Evolutionary conservation across 1,140 invertebrate genomes (phyloP), one percentile per base, ranked within the genome.

Genomic region (Papilio polytes): DNA sequence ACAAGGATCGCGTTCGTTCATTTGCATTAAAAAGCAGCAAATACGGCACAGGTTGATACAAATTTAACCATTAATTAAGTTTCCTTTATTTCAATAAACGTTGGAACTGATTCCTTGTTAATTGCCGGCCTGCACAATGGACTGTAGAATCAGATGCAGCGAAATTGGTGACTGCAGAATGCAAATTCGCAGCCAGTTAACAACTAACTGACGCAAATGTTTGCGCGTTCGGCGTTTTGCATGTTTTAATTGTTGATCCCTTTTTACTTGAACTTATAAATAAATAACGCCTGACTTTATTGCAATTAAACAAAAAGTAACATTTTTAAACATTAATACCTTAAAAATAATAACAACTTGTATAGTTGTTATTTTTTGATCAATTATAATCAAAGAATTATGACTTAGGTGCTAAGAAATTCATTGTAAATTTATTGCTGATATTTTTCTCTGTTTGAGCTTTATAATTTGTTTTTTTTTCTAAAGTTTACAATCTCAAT

Each of bases 21-120:
- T 82, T 82, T 83, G 80, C 70, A 84, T 85, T 83, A 81, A 83
- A 88, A 87, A 87, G 36, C 78, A 80, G 81, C 84, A 81, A 87
- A 82, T 82, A 78, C 78, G 74, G 76, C 81, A 80, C 85, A 84
- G 85, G 85, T 88, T 84, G 85, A 77, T 85, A 85, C 83, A 85
- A 87, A 87, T 85, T 86, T 85, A 81, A 80, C 87, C 83, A 88
- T 92, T 91, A 93, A 93, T 91, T 89, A 88, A 92, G 89, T 91
- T 89, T 88, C 81, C 82, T 90, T 91, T 90, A 89, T 90, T 89
- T 91, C 89, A 92, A 93, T 93, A 91, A 91, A 87, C 85, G 83
- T 87, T 88, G 87, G 83, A 81, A 88, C 80, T 89, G 91, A 91
- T 89, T 93, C 86, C 86, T 93, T 92, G 89, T 90, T 94, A 94